Conservation (phyloP, 2,113 vertebrate species). For the Malurus melanocephalus region DNA sequence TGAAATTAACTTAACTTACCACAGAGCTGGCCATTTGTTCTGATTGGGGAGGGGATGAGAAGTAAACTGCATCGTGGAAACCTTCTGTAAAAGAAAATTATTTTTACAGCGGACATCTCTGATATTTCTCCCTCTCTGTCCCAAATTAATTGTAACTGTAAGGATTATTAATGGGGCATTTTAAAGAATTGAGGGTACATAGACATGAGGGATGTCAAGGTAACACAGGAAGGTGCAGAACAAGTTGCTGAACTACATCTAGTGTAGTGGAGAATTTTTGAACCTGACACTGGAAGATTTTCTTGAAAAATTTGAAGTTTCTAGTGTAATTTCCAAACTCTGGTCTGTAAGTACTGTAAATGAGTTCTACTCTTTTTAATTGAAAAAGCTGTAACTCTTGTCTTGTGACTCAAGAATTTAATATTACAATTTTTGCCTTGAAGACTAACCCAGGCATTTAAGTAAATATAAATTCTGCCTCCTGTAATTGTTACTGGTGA, state of each 20-base stretch:
- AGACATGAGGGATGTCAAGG: neutral
- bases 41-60: neutral
- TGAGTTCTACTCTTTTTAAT: neutral
- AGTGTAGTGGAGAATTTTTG: neutral
- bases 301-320: neutral
- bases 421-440: neutral
- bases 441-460: neutral
- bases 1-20: neutral
- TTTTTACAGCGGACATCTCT: neutral
- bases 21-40: accelerated
- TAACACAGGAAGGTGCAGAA: neutral
- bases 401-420: neutral
- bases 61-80: neutral
- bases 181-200: neutral
- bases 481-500: neutral
- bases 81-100: neutral
- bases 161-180: neutral
- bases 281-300: neutral
- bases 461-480: neutral
- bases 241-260: neutral
- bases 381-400: neutral
- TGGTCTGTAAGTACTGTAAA: neutral
- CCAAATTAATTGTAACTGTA: neutral
- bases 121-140: neutral
- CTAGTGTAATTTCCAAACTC: neutral